Percentiles rank a stretch among this genome's conserved stretches.
phyloP scores from a whole-genome alignment of 2,797 vertebrate species.

The Labeo calbasu region DNA sequence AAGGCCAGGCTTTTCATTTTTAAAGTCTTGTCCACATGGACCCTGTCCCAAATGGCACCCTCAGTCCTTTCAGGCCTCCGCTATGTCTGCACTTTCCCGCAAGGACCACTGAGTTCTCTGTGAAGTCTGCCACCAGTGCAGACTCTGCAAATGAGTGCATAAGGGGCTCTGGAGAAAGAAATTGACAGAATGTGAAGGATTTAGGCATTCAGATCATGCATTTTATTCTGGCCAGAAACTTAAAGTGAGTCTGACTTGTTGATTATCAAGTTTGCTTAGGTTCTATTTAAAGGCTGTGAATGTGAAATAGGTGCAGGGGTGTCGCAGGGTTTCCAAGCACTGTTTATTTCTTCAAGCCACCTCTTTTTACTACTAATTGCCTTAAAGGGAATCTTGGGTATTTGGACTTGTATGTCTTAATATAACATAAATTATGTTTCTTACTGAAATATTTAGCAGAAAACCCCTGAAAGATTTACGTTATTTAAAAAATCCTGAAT shows the following conservation, averaged over 20 bases:
- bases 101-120: background rate
- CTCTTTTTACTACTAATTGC: conserved; percentile 4
- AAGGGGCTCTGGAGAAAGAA: background rate
- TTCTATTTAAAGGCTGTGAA: background rate
- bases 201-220: background rate
- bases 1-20: background rate
- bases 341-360: background rate
- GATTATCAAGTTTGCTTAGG: background rate
- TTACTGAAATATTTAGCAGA: too few relatives aligned
- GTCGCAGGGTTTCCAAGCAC: background rate
- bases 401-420: too few relatives aligned
- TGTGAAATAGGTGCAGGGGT: background rate
- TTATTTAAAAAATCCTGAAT: too few relatives aligned
- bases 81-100: background rate
- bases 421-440: background rate
- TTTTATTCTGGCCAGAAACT: background rate
- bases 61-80: background rate
- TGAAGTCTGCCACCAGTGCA: background rate
- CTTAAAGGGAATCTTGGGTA: background rate
- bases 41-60: background rate
- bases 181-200: background rate
- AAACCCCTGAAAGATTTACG: too few relatives aligned
- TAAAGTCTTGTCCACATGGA: background rate
- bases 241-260: too few relatives aligned
- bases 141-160: background rate